These are phyloP conservation scores for Lerista edwardsae DNA, from an alignment of 2,797 vertebrate genomes.

Conservation along the genomic window DNA sequence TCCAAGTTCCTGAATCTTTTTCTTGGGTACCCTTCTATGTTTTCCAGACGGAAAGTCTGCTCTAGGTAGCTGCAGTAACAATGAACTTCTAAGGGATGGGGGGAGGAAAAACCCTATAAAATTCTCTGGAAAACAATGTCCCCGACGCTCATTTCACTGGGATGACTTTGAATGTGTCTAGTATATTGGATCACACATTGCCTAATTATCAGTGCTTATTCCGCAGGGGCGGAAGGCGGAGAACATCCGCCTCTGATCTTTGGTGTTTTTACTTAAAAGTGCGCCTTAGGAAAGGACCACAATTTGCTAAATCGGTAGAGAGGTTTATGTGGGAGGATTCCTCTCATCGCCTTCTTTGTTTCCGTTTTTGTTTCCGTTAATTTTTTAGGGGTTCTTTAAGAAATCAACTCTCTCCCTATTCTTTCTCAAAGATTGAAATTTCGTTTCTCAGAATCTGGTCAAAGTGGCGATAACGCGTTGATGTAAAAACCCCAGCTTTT, in stretches of 20 bases:
- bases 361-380: constrained; percentile 48
- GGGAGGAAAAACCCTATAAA: background rate
- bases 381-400: constrained; percentile 47
- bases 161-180: constrained; percentile 21
- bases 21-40: constrained; percentile 18
- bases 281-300: background rate
- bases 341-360: constrained; percentile 12
- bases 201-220: background rate
- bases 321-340: background rate
- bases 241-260: background rate
- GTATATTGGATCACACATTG: background rate
- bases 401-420: constrained; percentile 25
- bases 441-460: constrained; percentile 40
- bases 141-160: constrained; percentile 36
- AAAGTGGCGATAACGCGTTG: constrained; percentile 44
- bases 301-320: constrained; percentile 10
- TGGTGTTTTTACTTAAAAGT: constrained; percentile 20
- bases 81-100: constrained; percentile 62
- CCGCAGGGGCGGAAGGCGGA: background rate
- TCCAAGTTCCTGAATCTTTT: constrained; percentile 24
- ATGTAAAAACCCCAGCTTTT: constrained; percentile 44
- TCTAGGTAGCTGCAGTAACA: constrained; percentile 67
- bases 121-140: constrained; percentile 25
- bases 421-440: constrained; percentile 21
- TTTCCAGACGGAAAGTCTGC: constrained; percentile 53